Evolutionary conservation across 2,113 vertebrate genomes (phyloP).

Genomic region (Cyanoderma ruficeps): DNA sequence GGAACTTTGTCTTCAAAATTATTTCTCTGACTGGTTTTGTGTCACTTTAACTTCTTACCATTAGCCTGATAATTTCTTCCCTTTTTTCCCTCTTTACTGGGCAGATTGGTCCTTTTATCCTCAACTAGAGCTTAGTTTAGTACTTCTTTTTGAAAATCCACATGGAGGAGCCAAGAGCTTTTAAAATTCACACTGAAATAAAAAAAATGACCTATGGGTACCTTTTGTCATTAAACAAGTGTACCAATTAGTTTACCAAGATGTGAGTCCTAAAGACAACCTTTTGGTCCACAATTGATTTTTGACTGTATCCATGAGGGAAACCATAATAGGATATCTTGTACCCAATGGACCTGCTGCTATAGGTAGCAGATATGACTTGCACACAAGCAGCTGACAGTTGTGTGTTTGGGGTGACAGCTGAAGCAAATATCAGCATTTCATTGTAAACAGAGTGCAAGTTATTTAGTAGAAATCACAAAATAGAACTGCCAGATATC

Average conservation of each 20-base stretch:
- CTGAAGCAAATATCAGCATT: not conserved
- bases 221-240: slow-evolving; percentile 16
- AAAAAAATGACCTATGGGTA: slow-evolving; percentile 12
- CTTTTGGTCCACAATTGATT: slow-evolving; percentile 16
- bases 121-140: not conserved
- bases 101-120: not conserved
- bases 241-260: not conserved
- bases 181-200: not conserved
- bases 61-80: not conserved
- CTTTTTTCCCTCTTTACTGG: not conserved
- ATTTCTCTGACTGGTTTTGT: not conserved
- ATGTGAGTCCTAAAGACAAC: not conserved
- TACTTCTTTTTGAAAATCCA: not conserved
- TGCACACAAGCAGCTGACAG: not conserved
- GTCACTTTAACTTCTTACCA: not conserved
- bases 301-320: not conserved
- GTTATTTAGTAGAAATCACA: not conserved
- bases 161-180: not conserved
- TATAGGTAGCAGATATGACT: not conserved
- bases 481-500: not conserved
- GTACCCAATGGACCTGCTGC: not conserved
- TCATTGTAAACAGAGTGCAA: not conserved
- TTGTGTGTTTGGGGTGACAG: not conserved
- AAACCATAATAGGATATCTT: not conserved
- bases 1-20: slow-evolving; percentile 34